Conservation (phyloP, 2,113 vertebrate genomes). For the Mohoua ochrocephala region DNA sequence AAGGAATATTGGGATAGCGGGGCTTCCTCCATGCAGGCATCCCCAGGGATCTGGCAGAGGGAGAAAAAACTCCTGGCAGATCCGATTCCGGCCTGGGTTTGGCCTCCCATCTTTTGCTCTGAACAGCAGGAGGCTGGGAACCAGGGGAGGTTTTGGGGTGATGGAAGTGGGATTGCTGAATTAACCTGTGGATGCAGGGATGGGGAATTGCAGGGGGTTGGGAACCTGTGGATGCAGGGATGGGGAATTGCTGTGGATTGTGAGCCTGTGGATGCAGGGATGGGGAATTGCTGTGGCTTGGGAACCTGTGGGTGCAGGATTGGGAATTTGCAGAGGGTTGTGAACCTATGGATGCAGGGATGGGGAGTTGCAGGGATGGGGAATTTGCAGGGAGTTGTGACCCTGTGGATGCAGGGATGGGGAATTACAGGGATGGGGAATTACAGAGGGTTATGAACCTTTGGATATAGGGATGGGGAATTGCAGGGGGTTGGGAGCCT, state of each 20-base stretch:
- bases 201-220: neutral
- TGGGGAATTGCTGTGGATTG: neutral
- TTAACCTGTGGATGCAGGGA: neutral
- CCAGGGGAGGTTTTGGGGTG: neutral
- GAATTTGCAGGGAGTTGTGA: neutral
- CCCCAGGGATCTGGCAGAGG: neutral
- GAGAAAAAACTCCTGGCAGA: neutral
- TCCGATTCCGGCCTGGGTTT: neutral
- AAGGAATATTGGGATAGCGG: neutral
- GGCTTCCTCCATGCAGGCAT: neutral
- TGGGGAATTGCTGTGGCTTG: neutral
- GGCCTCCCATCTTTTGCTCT: neutral
- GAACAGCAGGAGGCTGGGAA: neutral
- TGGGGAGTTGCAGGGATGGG: neutral
- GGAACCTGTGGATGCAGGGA: neutral
- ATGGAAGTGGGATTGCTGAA: neutral
- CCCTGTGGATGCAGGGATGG: neutral
- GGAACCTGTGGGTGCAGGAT: neutral
- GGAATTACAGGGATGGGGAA: neutral
- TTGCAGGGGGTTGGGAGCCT: fast-evolving
- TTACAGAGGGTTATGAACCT: fast-evolving
- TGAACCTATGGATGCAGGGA: neutral
- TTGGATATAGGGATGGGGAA: neutral
- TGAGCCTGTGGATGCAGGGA: neutral
- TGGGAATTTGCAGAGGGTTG: neutral